Evolutionary conservation across 2,113 vertebrate species (phyloP), one percentile per base, ranked within the genome.

Genomic region (Cacatua alba): DNA sequence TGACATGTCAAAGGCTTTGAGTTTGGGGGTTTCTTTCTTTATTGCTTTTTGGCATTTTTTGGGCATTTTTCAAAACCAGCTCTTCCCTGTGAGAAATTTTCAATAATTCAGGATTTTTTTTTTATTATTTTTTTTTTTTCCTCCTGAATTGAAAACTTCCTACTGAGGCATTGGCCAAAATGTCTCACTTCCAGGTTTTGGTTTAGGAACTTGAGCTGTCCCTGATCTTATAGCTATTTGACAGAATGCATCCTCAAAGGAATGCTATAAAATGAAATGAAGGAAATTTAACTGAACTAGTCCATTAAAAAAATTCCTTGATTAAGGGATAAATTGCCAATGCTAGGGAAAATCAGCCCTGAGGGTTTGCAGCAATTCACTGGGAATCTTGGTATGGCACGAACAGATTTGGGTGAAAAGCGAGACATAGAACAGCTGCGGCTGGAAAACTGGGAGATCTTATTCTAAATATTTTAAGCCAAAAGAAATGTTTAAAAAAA

Each of bases 391-490:
- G 77, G 31, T 39, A 59, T 65, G 80, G 48, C 86, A 51, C 60
- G 81, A 96, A 71, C 80, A 84, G 60, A 88, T 88, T 29, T 81
- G 64, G 64, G 62, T 95, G 86, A 92, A 88, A 96, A 91, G 86
- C 86, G 92, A 95, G 91, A 96, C 55, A 68, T 62, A 8, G 26
- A 88, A 88, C 96, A 95, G 88, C 94, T 97, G 96, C 77, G 71
- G 60, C 48, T 94, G 86, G 68, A 94, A 94, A 95, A 55, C 28
- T 49, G 60, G 25, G 83, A 94, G 44, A 55, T 59, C 49, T 78
- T 88, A 78, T 26, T 96, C 25, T 86, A 95, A 95, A 91, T 94
- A 94, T 74, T 88, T 90, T 86, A 92, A 90, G 92, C 91, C 82
- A 88, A 74, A 90, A 88, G 63, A 93, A 82, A 90, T 69, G 25